Percentiles rank a stretch among this genome's conserved stretches.
phyloP scores from a whole-genome alignment of 2,797 vertebrate genomes.

The Dendrocincla tyrannina region DNA sequence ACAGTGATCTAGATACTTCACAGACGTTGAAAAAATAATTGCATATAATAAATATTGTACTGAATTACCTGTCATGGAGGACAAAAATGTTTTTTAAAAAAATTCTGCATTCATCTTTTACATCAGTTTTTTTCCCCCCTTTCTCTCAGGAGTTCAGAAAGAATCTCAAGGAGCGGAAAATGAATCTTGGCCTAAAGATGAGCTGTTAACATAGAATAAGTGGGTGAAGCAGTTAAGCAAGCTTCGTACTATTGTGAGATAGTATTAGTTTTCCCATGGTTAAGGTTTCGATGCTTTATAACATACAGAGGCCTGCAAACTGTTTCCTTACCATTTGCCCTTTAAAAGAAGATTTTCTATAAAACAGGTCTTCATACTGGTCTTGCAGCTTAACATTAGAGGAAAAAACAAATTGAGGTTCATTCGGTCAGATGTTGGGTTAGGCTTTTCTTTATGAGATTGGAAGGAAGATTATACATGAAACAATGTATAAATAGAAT shows the following conservation, averaged over 20 bases:
- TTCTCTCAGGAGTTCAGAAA: neutral
- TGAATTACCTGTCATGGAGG: neutral
- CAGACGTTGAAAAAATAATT: neutral
- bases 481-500: constrained; percentile 47
- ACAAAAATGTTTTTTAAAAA: neutral
- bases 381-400: constrained; percentile 61
- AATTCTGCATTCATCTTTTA: neutral
- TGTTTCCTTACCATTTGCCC: neutral
- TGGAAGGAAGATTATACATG: constrained; percentile 43
- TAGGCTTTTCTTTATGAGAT: constrained; percentile 66
- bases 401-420: constrained; percentile 59
- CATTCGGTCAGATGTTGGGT: constrained; percentile 63
- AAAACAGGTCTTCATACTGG: constrained; percentile 58
- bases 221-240: neutral
- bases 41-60: neutral
- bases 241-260: neutral
- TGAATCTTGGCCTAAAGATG: neutral
- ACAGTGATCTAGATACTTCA: neutral
- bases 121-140: neutral
- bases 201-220: neutral
- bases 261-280: neutral
- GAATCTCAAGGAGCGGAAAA: neutral
- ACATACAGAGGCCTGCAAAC: neutral
- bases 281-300: constrained; percentile 10
- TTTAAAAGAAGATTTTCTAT: constrained; percentile 47